phyloP scores from a whole-genome alignment of 2,888 invertebrate species.

The Sarcophaga variegata region DNA sequence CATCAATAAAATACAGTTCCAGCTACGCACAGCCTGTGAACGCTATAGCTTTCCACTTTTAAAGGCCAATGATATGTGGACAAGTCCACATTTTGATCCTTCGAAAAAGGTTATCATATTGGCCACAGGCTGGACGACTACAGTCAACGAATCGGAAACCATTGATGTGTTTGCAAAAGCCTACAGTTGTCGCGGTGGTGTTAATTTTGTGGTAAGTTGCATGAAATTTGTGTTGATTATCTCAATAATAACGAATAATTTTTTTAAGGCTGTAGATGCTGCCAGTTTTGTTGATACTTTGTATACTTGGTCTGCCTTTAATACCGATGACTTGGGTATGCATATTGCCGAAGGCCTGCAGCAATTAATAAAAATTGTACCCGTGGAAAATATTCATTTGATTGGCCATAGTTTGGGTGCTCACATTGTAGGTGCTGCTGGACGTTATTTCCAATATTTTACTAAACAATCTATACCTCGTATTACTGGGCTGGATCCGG shows the following conservation, averaged over 20 bases:
- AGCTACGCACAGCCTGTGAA: slow-evolving; percentile 75
- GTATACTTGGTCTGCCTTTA: slow-evolving; percentile 81
- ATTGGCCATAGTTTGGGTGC: slow-evolving; percentile 81
- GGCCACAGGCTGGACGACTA: slow-evolving; percentile 81
- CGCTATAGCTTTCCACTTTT: slow-evolving; percentile 76
- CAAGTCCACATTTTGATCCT: slow-evolving; percentile 76
- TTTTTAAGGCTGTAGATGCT: slow-evolving; percentile 77
- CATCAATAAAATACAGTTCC: slow-evolving; percentile 77
- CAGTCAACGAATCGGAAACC: slow-evolving; percentile 75
- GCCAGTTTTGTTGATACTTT: slow-evolving; percentile 79
- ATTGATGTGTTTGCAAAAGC: slow-evolving; percentile 77
- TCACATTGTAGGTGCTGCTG: slow-evolving; percentile 80
- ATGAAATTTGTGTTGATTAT: not conserved
- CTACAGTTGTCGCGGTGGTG: slow-evolving; percentile 78
- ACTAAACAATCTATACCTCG: slow-evolving; percentile 76
- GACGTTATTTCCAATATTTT: slow-evolving; percentile 74
- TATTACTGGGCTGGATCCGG: slow-evolving; percentile 81
- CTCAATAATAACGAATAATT: not conserved
- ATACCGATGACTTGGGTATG: slow-evolving; percentile 79
- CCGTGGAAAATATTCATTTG: slow-evolving; percentile 77
- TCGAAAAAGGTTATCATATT: slow-evolving; percentile 78
- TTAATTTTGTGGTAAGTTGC: slow-evolving; percentile 79
- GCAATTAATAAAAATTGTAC: slow-evolving; percentile 75
- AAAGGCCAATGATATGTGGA: slow-evolving; percentile 77
- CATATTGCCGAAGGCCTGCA: slow-evolving; percentile 76